Evolutionary conservation across 1,140 invertebrate species (phyloP).

Genomic region (Holcopasites calliopsidis): DNA sequence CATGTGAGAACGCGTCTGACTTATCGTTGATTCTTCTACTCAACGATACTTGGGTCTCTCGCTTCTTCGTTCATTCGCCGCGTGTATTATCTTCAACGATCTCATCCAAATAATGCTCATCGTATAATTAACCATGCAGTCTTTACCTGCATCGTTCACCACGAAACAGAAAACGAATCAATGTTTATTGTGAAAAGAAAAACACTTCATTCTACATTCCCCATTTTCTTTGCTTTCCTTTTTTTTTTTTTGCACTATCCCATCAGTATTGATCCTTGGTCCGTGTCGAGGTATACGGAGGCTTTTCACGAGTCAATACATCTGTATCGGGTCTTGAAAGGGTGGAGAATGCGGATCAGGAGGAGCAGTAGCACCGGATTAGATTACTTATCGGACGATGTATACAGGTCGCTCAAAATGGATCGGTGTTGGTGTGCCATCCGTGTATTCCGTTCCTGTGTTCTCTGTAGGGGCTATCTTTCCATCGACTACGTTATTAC

Average conservation of each 20-base stretch:
- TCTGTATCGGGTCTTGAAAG: constrained; percentile 58
- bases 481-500: constrained; percentile 29
- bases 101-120: neutral
- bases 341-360: constrained; percentile 52
- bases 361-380: constrained; percentile 53
- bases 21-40: neutral
- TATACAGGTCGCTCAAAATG: constrained; percentile 50
- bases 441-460: neutral
- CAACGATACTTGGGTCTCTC: neutral
- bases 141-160: neutral
- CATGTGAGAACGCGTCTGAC: too few species aligned
- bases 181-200: neutral
- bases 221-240: neutral
- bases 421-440: neutral
- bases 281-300: neutral
- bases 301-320: constrained; percentile 46
- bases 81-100: neutral
- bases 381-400: constrained; percentile 60
- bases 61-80: neutral
- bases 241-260: neutral
- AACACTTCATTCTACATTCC: neutral
- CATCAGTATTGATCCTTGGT: constrained; percentile 34
- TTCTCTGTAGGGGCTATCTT: neutral
- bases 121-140: too few species aligned
- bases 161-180: neutral